Conservation (phyloP, 2,888 invertebrate genomes). For the Tethea ocularis region DNA sequence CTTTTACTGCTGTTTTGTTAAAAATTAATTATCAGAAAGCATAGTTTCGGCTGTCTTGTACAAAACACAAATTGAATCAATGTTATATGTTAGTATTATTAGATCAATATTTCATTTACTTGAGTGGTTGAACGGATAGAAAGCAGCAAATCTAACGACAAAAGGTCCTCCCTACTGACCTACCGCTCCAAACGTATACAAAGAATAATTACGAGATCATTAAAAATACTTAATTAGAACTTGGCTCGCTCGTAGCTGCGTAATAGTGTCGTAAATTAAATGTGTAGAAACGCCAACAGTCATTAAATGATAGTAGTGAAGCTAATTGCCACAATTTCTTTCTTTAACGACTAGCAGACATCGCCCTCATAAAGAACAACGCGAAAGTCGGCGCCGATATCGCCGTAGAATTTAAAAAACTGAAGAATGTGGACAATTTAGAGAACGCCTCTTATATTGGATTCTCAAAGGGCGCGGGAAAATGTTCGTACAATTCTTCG, state of each 20-base stretch:
- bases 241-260: slow-evolving; percentile 37
- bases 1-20: no score
- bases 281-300: slow-evolving; percentile 52
- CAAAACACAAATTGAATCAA: background rate
- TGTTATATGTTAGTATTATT: background rate
- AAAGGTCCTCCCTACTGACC: background rate
- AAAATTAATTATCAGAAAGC: no score
- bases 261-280: slow-evolving; percentile 61
- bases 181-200: slow-evolving; percentile 16
- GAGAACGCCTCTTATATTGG: slow-evolving; percentile 55
- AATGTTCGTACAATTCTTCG: slow-evolving; percentile 35
- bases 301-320: slow-evolving; percentile 56
- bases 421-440: slow-evolving; percentile 56
- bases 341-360: slow-evolving; percentile 85
- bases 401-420: slow-evolving; percentile 85
- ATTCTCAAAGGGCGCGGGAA: slow-evolving; percentile 37
- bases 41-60: no score
- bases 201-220: slow-evolving; percentile 44
- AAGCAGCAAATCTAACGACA: slow-evolving; percentile 4
- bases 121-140: background rate
- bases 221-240: slow-evolving; percentile 58
- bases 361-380: slow-evolving; percentile 96
- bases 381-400: slow-evolving; percentile 92
- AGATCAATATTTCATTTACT: slow-evolving; percentile 1
- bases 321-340: slow-evolving; percentile 67